phyloP scores from a whole-genome alignment of 1,140 invertebrate genomes.

The Drosophila persimilis region DNA sequence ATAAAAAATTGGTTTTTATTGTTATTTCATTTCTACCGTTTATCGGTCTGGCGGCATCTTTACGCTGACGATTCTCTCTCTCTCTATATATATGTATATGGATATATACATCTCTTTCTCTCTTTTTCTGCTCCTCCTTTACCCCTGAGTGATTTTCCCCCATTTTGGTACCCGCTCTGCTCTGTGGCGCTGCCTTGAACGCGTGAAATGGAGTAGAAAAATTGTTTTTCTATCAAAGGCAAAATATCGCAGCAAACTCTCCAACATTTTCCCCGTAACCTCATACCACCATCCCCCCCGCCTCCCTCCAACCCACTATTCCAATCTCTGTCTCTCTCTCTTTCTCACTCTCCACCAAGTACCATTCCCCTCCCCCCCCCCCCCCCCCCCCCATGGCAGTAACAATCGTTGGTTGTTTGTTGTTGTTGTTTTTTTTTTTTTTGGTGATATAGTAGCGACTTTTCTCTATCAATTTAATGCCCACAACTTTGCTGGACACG shows the following conservation, averaged over 20 bases:
- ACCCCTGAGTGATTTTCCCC: slow-evolving; percentile 15
- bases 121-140: slow-evolving; percentile 15
- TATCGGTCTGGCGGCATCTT: slow-evolving; percentile 75
- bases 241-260: slow-evolving; percentile 70
- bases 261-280: slow-evolving; percentile 23
- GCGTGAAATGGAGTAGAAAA: slow-evolving; percentile 81
- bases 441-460: no score
- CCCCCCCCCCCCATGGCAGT: no score
- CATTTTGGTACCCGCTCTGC: slow-evolving; percentile 4
- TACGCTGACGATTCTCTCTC: slow-evolving; percentile 58
- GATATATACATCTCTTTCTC: no score
- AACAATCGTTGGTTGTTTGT: no score
- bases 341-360: background rate
- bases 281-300: background rate
- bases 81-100: background rate
- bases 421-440: no score
- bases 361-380: no score
- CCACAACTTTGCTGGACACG: slow-evolving; percentile 64
- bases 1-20: slow-evolving; percentile 77
- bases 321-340: background rate
- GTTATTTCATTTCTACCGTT: slow-evolving; percentile 78
- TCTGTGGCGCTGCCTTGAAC: slow-evolving; percentile 65
- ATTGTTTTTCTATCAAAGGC: slow-evolving; percentile 80
- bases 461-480: slow-evolving; percentile 70
- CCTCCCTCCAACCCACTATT: background rate